Base-by-base conservation (phyloP, 92 coral and sea anemone species). In the Zoanthus sansibaricus region DNA sequence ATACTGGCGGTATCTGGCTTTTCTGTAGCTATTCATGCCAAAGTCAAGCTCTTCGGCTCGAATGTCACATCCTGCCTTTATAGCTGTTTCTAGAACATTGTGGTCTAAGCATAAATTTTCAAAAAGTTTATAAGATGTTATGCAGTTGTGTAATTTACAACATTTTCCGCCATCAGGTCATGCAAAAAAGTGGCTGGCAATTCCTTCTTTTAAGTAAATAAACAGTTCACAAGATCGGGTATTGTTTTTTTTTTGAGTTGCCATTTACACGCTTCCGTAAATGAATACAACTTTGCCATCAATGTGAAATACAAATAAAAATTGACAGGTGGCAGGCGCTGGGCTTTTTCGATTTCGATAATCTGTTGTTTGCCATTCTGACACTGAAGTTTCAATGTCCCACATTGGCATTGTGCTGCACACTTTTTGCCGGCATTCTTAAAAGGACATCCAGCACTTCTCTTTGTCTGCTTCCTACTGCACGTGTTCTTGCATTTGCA, bases 31-130 rank as follows among this genome's bases (percentile, higher is more conserved):
- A 9, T 70, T 42, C 83, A 83, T 75, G 3, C 79, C 77, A 42
- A 80, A 88, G 82, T 88, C 82, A 30, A 82, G 87, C 31, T 83
- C 82, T 32, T 82, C 82, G 13, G 79, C 91, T 13, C 76, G 44
- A 33, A 74, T 58, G 67, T 82, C 88, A 20, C 88, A 82, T 31
- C 71, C 16, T n/a, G 83, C 77, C 25, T 86, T 71, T 13, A 83
- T 88, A 0, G 70, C 91, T 4, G 84, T 59, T 76, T 73, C 78
- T 7, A 88, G 71, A 4, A 88, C 84, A 20, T 88, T 76, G 21
- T 59, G 25, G 55, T 88, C 88, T 1, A 88, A 42, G 52, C 88
- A 82, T 11, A 82, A 55, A 51, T 88, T 88, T 67, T 45, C 21
- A 37, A 82, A 88, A 9, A 88, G 78, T 56, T 77, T 77, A 37